phyloP scores from a whole-genome alignment of 2,888 invertebrate genomes.

The Troides helena region DNA sequence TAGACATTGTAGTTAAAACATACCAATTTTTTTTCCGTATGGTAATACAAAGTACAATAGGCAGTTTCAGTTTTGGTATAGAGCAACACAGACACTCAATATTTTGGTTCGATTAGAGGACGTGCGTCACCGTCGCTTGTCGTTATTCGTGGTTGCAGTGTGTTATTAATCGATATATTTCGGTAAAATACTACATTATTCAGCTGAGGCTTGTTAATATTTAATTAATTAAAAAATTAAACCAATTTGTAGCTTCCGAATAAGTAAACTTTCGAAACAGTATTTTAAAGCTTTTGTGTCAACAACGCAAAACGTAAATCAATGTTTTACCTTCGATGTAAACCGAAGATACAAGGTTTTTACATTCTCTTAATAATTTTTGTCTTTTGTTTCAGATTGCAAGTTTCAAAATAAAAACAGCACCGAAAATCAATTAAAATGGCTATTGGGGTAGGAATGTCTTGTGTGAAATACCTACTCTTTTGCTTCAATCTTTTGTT shows the following conservation, averaged over 20 bases:
- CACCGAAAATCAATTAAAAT: constrained; percentile 69
- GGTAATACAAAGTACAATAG: background rate
- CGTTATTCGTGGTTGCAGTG: background rate
- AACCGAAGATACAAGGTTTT: constrained; percentile 41
- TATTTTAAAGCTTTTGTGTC: constrained; percentile 13
- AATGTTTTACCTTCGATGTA: constrained; percentile 24
- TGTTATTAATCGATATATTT: constrained; percentile 9
- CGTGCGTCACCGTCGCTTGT: constrained; percentile 6
- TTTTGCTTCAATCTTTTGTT: constrained; percentile 93
- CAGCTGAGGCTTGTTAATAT: background rate
- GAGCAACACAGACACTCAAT: constrained; percentile 28
- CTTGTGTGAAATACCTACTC: constrained; percentile 93
- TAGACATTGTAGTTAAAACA: background rate
- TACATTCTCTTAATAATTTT: constrained; percentile 40
- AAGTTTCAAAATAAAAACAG: constrained; percentile 45
- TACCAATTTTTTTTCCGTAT: constrained; percentile 4
- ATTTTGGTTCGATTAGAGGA: constrained; percentile 19
- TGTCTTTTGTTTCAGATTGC: constrained; percentile 66
- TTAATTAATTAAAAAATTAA: background rate
- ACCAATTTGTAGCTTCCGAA: too few species aligned
- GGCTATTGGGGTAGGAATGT: constrained; percentile 90
- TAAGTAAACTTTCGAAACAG: background rate
- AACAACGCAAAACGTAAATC: constrained; percentile 27
- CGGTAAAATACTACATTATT: background rate
- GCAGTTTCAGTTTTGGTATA: background rate